Percentiles rank a stretch among this genome's conserved stretches.
phyloP scores from a whole-genome alignment of 2,888 invertebrate species.

The Mythimna pallens region DNA sequence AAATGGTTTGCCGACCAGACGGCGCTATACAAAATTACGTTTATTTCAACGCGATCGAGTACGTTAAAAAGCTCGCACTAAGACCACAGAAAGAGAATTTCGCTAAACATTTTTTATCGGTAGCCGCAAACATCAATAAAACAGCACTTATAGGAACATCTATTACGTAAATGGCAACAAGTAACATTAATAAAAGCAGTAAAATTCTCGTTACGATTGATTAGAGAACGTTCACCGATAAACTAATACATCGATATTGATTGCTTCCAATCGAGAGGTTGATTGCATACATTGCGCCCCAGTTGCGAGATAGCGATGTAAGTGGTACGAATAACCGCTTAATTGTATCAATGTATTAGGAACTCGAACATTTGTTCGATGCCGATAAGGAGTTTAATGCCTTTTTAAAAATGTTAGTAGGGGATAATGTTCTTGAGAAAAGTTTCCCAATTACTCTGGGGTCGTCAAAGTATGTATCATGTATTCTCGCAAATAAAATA shows the following conservation, averaged over 20 bases:
- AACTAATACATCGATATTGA: constrained; percentile 56
- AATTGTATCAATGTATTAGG: constrained; percentile 50
- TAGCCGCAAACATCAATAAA: constrained; percentile 26
- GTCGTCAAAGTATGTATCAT: too few species aligned
- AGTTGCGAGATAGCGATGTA: constrained; percentile 55
- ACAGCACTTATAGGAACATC: constrained; percentile 36
- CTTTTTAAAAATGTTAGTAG: background rate
- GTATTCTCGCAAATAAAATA: too few species aligned
- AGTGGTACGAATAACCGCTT: constrained; percentile 52
- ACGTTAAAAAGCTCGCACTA: too few species aligned
- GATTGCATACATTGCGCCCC: constrained; percentile 57
- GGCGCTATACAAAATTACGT: too few species aligned
- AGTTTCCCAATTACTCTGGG: background rate
- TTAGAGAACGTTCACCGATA: constrained; percentile 55
- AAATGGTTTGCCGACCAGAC: too few species aligned
- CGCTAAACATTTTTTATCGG: background rate
- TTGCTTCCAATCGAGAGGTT: constrained; percentile 58
- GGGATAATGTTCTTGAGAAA: constrained; percentile 3
- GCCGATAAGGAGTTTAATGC: constrained; percentile 19
- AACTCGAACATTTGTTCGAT: constrained; percentile 33
- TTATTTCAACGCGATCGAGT: too few species aligned
- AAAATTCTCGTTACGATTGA: constrained; percentile 53
- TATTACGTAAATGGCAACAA: constrained; percentile 48
- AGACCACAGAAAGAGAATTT: constrained; percentile 9
- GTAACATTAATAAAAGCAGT: constrained; percentile 46